A percentile compares a stretch with the other conserved stretches of the same genome.
Evolutionary conservation across 2,113 vertebrate species (phyloP).

Genomic region (Myotis yumanensis): DNA sequence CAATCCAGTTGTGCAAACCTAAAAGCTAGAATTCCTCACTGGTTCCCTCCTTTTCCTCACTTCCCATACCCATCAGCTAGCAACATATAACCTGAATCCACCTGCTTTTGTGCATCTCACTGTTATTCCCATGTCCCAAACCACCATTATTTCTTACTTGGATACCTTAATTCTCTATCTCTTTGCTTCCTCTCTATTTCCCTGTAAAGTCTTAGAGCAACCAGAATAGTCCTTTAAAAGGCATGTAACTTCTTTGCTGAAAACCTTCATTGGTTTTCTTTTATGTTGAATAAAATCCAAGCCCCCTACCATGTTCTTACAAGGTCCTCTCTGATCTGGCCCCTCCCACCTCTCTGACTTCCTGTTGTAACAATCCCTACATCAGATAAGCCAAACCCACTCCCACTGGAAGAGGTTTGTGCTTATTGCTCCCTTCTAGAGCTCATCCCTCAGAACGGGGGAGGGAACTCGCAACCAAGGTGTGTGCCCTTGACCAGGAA

Average conservation of each 20-base stretch:
- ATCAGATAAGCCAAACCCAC: not conserved
- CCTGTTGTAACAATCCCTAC: not conserved
- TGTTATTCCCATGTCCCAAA: not conserved
- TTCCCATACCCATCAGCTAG: not conserved
- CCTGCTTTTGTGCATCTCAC: not conserved
- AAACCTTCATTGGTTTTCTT: not conserved
- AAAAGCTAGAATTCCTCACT: not conserved
- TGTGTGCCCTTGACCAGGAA: no score
- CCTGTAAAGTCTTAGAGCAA: not conserved
- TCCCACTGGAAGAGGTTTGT: not conserved
- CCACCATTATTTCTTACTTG: not conserved
- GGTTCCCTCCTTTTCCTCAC: not conserved
- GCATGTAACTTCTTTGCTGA: not conserved
- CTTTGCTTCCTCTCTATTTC: not conserved
- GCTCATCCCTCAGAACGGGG: not conserved
- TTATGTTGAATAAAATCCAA: not conserved
- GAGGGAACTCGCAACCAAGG: no score
- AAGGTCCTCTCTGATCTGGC: not conserved
- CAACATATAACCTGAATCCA: not conserved
- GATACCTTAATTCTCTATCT: not conserved
- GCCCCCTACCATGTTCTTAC: not conserved
- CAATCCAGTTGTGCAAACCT: not conserved
- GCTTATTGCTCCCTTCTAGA: not conserved
- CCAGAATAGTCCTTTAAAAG: not conserved
- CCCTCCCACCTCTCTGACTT: not conserved